Evolutionary conservation across 2,113 vertebrate species (phyloP), one percentile per base, ranked within the genome.

Genomic region (Scartelaos histophorus): DNA sequence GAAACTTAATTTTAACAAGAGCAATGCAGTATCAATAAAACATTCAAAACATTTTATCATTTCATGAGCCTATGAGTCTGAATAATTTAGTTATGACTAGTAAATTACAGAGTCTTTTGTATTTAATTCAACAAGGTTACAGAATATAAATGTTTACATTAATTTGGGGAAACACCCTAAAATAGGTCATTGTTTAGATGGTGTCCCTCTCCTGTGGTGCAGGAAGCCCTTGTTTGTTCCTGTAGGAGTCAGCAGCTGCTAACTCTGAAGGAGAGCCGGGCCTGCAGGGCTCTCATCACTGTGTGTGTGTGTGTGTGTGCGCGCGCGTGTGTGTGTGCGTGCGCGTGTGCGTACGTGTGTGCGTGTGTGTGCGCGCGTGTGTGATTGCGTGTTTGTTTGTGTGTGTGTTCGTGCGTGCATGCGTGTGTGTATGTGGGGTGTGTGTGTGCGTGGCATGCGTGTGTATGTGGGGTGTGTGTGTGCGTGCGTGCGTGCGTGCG

Each of bases 201-300:
- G 54, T 58, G 57, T 35, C 60, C 76, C 29, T 62, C 65, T 25
- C 21, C 53, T 71, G 60, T 79, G 53, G 66, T 21, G 1, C 21
- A 70, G 56, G 35, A 45, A 56, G 68, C 62, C 70, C 67, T 38
- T 79, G 72, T 86, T 85, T 85, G 66, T 72, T 88, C 82, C 71
- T 85, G 73, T 73, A 71, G 80, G 81, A 87, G 73, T 85, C 74
- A 76, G 78, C 89, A 90, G 85, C 82, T 90, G 84, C 84, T 81
- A 78, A 86, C 77, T 87, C 76, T 71, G 68, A 88, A 87, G 81
- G 85, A 87, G 82, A 88, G 66, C 0, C 57, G 74, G 69, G 70
- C 75, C 87, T 90, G 64, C 66, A 76, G 78, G 86, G 79, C 79
- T 34, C 80, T 66, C 62, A 76, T 45, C 29, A 60, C 58, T 34